These are phyloP conservation scores for Oscheius sp. DNA, from an alignment of 2,888 invertebrate species.

Conservation along the genomic window DNA sequence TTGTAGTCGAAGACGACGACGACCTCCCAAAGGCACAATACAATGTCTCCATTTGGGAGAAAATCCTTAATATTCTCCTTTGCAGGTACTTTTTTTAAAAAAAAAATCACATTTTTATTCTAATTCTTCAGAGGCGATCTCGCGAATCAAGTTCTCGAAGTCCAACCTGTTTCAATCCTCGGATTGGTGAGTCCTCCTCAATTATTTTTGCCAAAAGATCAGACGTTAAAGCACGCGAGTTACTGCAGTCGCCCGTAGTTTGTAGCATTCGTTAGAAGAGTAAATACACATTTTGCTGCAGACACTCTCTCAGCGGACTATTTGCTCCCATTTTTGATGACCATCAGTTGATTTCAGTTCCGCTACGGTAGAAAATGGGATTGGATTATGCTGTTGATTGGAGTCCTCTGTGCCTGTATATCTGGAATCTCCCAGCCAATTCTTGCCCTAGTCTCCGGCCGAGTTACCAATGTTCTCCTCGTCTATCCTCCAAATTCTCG, in stretches of 20 bases:
- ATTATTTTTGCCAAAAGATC: background rate
- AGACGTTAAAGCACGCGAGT: too few relatives aligned
- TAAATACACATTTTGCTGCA: background rate
- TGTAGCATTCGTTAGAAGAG: conserved; percentile 8
- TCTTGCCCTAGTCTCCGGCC: conserved; percentile 57
- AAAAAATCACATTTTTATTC: background rate
- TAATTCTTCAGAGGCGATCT: conserved; percentile 44
- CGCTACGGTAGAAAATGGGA: conserved; percentile 54
- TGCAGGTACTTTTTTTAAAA: conserved; percentile 39
- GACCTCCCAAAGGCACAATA: conserved; percentile 41
- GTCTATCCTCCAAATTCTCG: conserved; percentile 45
- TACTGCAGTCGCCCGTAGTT: background rate
- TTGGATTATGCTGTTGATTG: conserved; percentile 47
- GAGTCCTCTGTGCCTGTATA: conserved; percentile 48
- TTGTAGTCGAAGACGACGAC: conserved; percentile 48
- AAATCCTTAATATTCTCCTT: conserved; percentile 45
- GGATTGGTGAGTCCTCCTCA: conserved; percentile 44
- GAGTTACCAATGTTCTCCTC: conserved; percentile 57
- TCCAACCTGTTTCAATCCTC: conserved; percentile 48
- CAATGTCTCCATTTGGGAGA: conserved; percentile 50
- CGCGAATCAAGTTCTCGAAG: conserved; percentile 46
- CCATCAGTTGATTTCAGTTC: conserved; percentile 41
- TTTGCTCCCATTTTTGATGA: background rate
- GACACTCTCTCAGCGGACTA: background rate
- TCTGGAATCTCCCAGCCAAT: conserved; percentile 57